Conservation (phyloP, 2,888 invertebrate genomes). For the Aspidapion aeneum region DNA sequence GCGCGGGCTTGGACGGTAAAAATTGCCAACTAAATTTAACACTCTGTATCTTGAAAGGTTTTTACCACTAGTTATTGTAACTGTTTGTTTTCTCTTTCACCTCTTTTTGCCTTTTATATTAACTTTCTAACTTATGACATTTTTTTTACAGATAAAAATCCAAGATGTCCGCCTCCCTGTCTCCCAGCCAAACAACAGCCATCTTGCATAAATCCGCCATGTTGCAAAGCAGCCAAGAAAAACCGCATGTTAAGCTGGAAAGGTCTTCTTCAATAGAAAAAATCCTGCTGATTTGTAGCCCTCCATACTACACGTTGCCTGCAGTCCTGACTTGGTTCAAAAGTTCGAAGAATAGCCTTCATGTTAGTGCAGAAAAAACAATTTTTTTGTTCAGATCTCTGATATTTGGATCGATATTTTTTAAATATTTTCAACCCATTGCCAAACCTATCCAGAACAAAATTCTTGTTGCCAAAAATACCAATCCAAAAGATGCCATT, state of each 20-base stretch:
- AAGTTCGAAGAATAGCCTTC: slow-evolving; percentile 19
- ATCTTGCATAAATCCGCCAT: slow-evolving; percentile 16
- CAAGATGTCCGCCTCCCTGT: slow-evolving; percentile 20
- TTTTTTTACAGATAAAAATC: not conserved
- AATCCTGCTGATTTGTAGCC: slow-evolving; percentile 22
- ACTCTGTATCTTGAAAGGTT: no score
- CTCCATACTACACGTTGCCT: slow-evolving; percentile 20
- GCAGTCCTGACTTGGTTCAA: slow-evolving; percentile 25
- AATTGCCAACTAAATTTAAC: no score
- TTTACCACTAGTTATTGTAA: no score
- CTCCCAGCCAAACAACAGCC: slow-evolving; percentile 13
- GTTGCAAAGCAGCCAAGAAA: slow-evolving; percentile 13
- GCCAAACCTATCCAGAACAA: slow-evolving; percentile 8
- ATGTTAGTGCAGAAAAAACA: slow-evolving; percentile 21
- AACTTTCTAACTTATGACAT: no score
- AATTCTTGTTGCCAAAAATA: slow-evolving; percentile 9
- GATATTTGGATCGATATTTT: slow-evolving; percentile 18
- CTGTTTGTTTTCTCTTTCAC: no score
- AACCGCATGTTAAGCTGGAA: slow-evolving; percentile 8
- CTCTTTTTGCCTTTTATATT: no score
- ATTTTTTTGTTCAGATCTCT: slow-evolving; percentile 24
- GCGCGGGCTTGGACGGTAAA: no score
- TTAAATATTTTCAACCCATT: slow-evolving; percentile 12
- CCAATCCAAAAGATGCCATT: not conserved
- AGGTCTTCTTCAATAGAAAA: slow-evolving; percentile 21